A percentile compares a stretch with the other conserved stretches of the same genome.
These are phyloP conservation scores for Zoroaster sp. DNA, from an alignment of 53 echinoderm and acorn worm genomes.

Conservation along the genomic window DNA sequence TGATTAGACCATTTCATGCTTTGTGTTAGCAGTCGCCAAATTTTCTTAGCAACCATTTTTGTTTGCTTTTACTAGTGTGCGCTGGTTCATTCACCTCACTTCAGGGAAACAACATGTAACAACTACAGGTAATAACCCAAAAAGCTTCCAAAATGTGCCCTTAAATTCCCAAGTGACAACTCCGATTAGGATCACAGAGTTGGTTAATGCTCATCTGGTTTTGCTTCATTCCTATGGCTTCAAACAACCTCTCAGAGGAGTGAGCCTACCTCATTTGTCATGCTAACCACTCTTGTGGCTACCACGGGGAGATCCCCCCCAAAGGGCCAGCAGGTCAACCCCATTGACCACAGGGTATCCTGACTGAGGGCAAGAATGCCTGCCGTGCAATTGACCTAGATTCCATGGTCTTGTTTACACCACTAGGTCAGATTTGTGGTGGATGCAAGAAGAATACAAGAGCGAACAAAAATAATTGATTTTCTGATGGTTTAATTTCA, in stretches of 20 bases:
- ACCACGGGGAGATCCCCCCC: neutral
- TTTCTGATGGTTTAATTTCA: neutral
- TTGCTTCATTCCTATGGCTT: neutral
- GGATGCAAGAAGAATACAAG: neutral
- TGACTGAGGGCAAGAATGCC: neutral
- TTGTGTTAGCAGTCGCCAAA: too few relatives aligned
- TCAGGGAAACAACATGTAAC: neutral
- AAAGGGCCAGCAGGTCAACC: neutral
- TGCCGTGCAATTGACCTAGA: conserved; percentile 30
- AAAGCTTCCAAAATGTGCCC: too few relatives aligned
- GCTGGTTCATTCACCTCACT: neutral
- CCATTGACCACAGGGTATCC: neutral
- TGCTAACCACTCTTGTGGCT: neutral
- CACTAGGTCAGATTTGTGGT: neutral
- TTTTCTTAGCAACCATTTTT: too few relatives aligned
- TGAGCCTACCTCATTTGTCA: neutral
- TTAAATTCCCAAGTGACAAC: too few relatives aligned
- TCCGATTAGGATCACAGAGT: neutral
- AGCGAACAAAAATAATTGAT: neutral
- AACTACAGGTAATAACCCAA: too few relatives aligned
- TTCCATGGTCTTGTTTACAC: conserved; percentile 15
- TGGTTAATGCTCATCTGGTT: neutral
- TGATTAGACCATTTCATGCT: too few relatives aligned
- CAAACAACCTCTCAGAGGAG: neutral
- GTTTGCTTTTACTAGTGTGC: too few relatives aligned